Evolutionary conservation across 2,113 vertebrate genomes (phyloP).

Genomic region (Channa argus): DNA sequence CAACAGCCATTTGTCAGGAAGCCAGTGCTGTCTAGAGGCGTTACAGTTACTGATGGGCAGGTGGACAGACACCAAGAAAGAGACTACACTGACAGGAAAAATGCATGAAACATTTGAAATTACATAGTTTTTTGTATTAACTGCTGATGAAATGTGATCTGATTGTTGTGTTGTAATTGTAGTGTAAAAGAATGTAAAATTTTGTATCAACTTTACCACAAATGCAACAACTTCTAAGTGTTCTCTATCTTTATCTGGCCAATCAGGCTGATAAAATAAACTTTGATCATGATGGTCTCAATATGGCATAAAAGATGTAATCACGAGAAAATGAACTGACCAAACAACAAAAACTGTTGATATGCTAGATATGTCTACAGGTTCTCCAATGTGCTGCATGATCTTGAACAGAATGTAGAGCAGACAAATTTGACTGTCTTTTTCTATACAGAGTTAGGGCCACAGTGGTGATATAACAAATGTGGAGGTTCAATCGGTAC

Average conservation of each 20-base stretch:
- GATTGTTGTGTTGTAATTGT: too few relatives aligned
- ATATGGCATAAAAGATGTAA: slow-evolving; percentile 2
- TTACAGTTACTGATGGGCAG: slow-evolving; percentile 68
- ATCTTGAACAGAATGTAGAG: neutral
- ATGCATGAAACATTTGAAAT: too few relatives aligned
- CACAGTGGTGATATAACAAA: neutral
- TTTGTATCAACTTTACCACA: too few relatives aligned
- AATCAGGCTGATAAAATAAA: too few relatives aligned
- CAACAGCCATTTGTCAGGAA: slow-evolving; percentile 80
- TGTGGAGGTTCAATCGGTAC: slow-evolving; percentile 3
- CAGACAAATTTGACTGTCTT: neutral
- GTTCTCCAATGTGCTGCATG: neutral
- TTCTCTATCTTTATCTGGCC: too few relatives aligned
- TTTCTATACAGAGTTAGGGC: neutral
- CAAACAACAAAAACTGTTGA: too few relatives aligned
- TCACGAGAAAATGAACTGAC: neutral
- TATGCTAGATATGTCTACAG: neutral
- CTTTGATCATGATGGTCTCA: neutral
- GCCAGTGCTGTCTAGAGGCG: slow-evolving; percentile 67
- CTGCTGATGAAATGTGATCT: too few relatives aligned
- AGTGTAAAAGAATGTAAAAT: too few relatives aligned
- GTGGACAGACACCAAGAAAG: slow-evolving; percentile 1
- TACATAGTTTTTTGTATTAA: too few relatives aligned
- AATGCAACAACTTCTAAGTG: too few relatives aligned
- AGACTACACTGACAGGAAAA: slow-evolving; percentile 15